Evolutionary conservation across 2,888 invertebrate genomes (phyloP).

Genomic region (Heterodera filipjevi): DNA sequence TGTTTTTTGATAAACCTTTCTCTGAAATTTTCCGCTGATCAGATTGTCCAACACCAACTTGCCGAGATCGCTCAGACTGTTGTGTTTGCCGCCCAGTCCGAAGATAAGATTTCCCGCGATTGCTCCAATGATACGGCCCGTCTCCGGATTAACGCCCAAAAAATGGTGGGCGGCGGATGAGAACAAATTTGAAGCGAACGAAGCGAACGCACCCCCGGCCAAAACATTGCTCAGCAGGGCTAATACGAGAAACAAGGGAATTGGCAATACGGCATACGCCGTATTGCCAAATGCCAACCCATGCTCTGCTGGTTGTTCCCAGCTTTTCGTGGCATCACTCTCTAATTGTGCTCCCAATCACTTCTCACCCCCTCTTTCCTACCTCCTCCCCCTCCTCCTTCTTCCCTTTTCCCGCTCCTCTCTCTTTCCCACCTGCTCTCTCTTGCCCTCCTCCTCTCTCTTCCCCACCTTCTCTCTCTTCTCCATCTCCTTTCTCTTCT

Average conservation of each 20-base stretch:
- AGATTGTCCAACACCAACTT: conserved; percentile 64
- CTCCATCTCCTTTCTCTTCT: conserved; percentile 41
- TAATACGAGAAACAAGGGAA: neutral
- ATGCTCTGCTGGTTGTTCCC: too few relatives aligned
- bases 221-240: conserved; percentile 38
- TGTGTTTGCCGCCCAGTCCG: conserved; percentile 57
- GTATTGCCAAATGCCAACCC: too few relatives aligned
- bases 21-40: conserved; percentile 61
- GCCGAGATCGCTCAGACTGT: conserved; percentile 58
- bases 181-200: conserved; percentile 47
- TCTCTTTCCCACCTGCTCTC: conserved; percentile 39
- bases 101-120: conserved; percentile 63
- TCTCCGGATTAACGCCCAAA: conserved; percentile 53
- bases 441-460: conserved; percentile 35
- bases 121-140: conserved; percentile 51
- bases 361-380: too few relatives aligned
- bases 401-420: too few relatives aligned
- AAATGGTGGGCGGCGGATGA: conserved; percentile 53
- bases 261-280: too few relatives aligned
- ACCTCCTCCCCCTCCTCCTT: too few relatives aligned
- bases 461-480: neutral
- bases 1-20: conserved; percentile 48
- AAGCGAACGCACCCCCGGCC: conserved; percentile 49
- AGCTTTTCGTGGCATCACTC: too few relatives aligned
- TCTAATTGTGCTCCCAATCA: too few relatives aligned